phyloP scores from a whole-genome alignment of 2,797 vertebrate genomes.

The Enteromius unitaeniatus region DNA sequence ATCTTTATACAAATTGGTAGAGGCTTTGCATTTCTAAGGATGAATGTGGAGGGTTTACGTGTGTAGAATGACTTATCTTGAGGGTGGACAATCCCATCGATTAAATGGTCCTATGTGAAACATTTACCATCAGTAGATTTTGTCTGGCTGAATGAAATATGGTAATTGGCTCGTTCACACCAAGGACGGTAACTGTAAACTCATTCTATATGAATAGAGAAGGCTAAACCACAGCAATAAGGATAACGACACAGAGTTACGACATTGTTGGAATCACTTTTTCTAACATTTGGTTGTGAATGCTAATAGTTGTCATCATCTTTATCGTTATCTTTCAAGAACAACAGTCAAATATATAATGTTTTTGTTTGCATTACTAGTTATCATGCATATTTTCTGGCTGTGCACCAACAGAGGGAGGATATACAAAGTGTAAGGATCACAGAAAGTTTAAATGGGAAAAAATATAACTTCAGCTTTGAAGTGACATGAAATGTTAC shows the following conservation, averaged over 20 bases:
- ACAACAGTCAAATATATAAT: not conserved
- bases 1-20: slow-evolving; percentile 8
- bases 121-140: slow-evolving; percentile 5
- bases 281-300: not conserved
- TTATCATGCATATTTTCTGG: slow-evolving; percentile 25
- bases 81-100: not conserved
- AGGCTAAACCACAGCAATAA: not conserved
- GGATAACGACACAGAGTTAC: not conserved
- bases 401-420: slow-evolving; percentile 46
- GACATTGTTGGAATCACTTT: not conserved
- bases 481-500: slow-evolving; percentile 55
- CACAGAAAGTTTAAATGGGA: slow-evolving; percentile 51
- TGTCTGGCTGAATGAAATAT: not conserved
- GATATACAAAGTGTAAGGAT: slow-evolving; percentile 34
- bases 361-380: not conserved
- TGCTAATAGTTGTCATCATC: not conserved
- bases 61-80: slow-evolving; percentile 7
- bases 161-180: slow-evolving; percentile 21
- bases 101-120: not conserved
- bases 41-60: slow-evolving; percentile 9
- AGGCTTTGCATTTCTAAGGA: slow-evolving; percentile 7
- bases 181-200: not conserved
- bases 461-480: slow-evolving; percentile 57
- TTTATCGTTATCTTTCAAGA: not conserved
- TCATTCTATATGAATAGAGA: slow-evolving; percentile 1